Evolutionary conservation across 1,140 invertebrate genomes (phyloP).

Genomic region (Antheraea mylitta): DNA sequence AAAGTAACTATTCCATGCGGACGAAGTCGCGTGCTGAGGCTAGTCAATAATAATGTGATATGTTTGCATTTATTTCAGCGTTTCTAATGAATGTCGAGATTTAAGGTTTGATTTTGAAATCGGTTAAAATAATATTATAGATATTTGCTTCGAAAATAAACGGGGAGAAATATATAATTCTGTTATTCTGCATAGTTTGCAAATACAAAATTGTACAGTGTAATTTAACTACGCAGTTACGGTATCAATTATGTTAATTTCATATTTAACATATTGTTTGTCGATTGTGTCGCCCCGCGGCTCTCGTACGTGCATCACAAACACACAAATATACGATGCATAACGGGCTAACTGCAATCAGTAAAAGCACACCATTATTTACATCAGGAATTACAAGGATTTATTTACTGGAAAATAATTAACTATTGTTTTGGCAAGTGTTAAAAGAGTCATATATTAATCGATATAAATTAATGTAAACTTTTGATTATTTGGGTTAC

Average conservation of each 20-base stretch:
- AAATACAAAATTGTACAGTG: not conserved
- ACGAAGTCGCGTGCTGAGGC: no score
- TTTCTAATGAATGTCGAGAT: no score
- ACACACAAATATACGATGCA: not conserved
- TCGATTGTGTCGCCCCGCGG: not conserved
- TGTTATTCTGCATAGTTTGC: not conserved
- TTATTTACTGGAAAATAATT: not conserved
- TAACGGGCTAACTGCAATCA: not conserved
- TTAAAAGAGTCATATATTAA: not conserved
- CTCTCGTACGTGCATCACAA: not conserved
- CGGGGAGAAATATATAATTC: not conserved
- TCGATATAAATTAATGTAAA: not conserved
- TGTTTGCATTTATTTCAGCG: not conserved
- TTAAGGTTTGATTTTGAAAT: not conserved
- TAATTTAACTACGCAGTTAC: not conserved
- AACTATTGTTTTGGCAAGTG: not conserved
- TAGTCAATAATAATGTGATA: not conserved
- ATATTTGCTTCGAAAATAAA: not conserved
- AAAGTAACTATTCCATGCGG: no score
- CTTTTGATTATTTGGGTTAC: no score
- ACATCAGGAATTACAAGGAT: not conserved
- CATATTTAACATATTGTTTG: constrained; percentile 5
- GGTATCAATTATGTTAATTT: constrained; percentile 2
- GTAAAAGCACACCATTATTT: not conserved
- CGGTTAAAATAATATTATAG: not conserved